A percentile compares a stretch with the other conserved stretches of the same genome.
Evolutionary conservation across 53 echinoderm and acorn worm species (phyloP).

Genomic region (Luidia sarsii): DNA sequence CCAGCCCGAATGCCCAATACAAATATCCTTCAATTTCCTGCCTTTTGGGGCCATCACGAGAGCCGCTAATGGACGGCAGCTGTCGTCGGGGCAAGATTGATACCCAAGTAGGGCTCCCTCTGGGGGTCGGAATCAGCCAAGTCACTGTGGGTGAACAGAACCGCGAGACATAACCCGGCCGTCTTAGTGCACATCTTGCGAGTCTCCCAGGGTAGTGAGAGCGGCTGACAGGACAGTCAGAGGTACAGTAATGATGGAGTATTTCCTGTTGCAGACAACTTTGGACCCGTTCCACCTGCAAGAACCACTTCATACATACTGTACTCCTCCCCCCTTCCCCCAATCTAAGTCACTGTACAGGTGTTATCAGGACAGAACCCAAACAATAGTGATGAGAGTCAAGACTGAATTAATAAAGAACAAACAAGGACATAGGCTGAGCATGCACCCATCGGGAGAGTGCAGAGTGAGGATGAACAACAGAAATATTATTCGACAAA

Average conservation of each 20-base stretch:
- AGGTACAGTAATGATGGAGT: constrained; percentile 34
- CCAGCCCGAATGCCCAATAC: constrained; percentile 46
- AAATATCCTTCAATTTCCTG: constrained; percentile 57
- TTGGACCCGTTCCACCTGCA: not conserved
- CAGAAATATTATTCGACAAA: too few relatives aligned
- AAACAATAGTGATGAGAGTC: too few relatives aligned
- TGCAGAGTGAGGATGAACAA: too few relatives aligned
- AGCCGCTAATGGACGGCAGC: constrained; percentile 27
- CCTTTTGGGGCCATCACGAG: constrained; percentile 19
- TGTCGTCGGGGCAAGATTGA: constrained; percentile 40
- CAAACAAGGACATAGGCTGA: too few relatives aligned
- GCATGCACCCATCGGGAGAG: too few relatives aligned
- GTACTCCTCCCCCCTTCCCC: too few relatives aligned
- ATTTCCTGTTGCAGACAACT: constrained; percentile 40
- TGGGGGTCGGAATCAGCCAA: constrained; percentile 54
- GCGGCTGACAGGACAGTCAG: not conserved
- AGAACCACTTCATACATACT: too few relatives aligned
- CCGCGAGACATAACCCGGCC: too few relatives aligned
- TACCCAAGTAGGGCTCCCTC: constrained; percentile 52
- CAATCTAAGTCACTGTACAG: too few relatives aligned
- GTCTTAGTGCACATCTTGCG: not conserved
- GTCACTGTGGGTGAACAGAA: constrained; percentile 16
- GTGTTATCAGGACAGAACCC: too few relatives aligned
- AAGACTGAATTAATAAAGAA: too few relatives aligned
- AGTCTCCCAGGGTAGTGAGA: constrained; percentile 10